Conservation (phyloP, 2,888 invertebrate genomes). For the Tenthredo mesomela region DNA sequence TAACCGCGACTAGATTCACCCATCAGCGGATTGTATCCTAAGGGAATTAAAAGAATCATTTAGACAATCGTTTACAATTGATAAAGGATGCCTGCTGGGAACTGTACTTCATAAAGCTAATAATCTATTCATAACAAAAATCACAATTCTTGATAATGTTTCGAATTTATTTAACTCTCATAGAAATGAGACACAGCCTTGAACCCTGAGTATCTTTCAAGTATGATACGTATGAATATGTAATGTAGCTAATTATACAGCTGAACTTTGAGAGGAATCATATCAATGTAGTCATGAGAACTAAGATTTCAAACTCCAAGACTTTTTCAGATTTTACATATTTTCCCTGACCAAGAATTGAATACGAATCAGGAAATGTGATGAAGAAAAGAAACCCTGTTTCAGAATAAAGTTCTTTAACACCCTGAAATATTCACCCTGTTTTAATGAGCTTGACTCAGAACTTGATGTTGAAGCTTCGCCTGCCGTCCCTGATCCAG, state of each 20-base stretch:
- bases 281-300: not conserved
- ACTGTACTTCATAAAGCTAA: not conserved
- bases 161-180: not conserved
- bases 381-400: not conserved
- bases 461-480: constrained; percentile 59
- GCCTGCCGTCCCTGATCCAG: constrained; percentile 43
- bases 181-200: not conserved
- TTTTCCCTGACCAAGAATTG: not conserved
- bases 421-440: constrained; percentile 40
- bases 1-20: constrained; percentile 70
- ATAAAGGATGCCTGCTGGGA: not conserved
- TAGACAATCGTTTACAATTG: not conserved
- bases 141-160: not conserved
- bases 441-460: constrained; percentile 56
- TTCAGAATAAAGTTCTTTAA: not conserved
- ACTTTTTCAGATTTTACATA: not conserved
- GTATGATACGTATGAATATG: not conserved
- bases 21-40: constrained; percentile 75
- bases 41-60: constrained; percentile 1
- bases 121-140: not conserved
- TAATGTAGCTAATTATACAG: not conserved
- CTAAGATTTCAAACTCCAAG: not conserved
- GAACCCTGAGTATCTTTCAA: not conserved
- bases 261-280: not conserved
- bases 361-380: not conserved